Base-by-base conservation (phyloP, 2,113 vertebrate species). In the Sphaerodactylus townsendi region DNA sequence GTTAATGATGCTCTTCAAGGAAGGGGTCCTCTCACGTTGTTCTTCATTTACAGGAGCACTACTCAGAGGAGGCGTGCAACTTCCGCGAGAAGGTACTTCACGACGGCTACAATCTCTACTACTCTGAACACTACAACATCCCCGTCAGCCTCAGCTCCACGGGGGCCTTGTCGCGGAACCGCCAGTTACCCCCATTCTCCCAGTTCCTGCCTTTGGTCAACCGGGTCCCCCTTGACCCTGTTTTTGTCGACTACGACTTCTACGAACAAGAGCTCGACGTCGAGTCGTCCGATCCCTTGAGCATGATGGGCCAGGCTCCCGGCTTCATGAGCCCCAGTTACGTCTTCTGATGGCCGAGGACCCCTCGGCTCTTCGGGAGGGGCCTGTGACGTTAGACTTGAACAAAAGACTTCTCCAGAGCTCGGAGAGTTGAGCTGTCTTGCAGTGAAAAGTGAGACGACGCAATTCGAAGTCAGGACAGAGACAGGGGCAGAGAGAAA, bases 41-140 rank as follows among this genome's bases (percentile, higher is more conserved):
- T 33, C 35, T 9, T 35, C 35, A 33, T 41, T 65, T 19, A 39
- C 50, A 91, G 90, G 15, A 39, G 3, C 28, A 11, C 0, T 92
- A 90, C 74, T 83, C 69, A 1, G 89, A 87, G 56, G 73, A 87
- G 83, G 71, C 83, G 1, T 92, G 91, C 64, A 92, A 85, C 33
- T 92, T 92, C 82, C 86, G 35, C 0, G 91, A 92, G 71, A 75
- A n/a, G 13, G 17, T 87, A 33, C 83, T 82, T 25, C 33, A 2
- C 1, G 86, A 92, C 5, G 89, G 89, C 41, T 90, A 92, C 82
- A 92, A 90, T 30, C 44, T 87, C 2, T 92, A 90, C 80, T 82
- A 77, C 59, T 90, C 88, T 2, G 91, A 88, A 37, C 75, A 21
- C 9, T 73, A 90, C 79, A 39, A 79, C 2, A 48, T 85, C 21